Percentiles rank a stretch among this genome's conserved stretches.
Conservation (phyloP, 2,797 vertebrate genomes). For the Nannoperca obscura region DNA sequence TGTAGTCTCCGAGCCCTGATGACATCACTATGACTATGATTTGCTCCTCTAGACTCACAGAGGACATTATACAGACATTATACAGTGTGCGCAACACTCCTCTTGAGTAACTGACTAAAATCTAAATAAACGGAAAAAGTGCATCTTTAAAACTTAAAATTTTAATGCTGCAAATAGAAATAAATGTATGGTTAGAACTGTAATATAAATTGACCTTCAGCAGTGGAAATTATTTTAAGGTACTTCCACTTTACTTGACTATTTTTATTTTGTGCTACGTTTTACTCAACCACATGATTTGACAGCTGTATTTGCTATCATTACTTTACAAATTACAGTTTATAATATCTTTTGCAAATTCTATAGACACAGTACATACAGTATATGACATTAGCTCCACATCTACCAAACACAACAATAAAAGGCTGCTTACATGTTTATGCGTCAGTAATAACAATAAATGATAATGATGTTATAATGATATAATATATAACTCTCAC, state of each 20-base stretch:
- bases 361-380: not conserved
- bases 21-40: slow-evolving; percentile 2
- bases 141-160: not conserved
- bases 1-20: not conserved
- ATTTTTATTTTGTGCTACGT: not conserved
- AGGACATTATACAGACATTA: not conserved
- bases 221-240: not conserved
- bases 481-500: not conserved
- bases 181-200: too few relatives aligned
- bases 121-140: not conserved
- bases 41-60: not conserved
- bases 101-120: not conserved
- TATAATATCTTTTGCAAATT: not conserved
- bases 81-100: not conserved
- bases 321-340: not conserved
- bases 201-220: not conserved
- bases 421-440: not conserved
- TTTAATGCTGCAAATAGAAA: too few relatives aligned
- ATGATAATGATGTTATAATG: not conserved
- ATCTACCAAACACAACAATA: not conserved
- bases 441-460: not conserved
- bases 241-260: not conserved
- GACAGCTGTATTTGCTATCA: not conserved
- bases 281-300: not conserved
- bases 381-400: not conserved